Evolutionary conservation across 1,140 invertebrate species (phyloP).

Genomic region (Caenorhabditis tropicalis): DNA sequence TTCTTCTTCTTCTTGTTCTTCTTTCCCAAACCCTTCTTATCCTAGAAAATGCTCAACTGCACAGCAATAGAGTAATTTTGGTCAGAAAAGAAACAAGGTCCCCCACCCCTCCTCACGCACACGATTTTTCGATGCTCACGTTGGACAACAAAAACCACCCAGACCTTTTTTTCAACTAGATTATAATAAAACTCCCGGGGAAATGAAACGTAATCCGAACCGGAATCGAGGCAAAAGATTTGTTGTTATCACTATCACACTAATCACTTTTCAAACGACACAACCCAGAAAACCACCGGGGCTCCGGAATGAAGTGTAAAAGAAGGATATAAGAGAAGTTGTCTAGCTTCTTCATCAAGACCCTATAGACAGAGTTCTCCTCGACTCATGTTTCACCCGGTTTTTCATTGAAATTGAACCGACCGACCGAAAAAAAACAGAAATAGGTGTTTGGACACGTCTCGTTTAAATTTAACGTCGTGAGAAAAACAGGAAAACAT

Average conservation of each 20-base stretch:
- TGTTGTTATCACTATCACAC: constrained; percentile 39
- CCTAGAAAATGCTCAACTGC: constrained; percentile 39
- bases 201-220: no score
- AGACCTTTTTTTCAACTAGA: no score
- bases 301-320: not conserved
- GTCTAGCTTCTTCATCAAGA: not conserved
- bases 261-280: not conserved
- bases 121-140: constrained; percentile 17
- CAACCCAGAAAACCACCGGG: constrained; percentile 23
- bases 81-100: constrained; percentile 20
- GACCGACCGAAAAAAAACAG: not conserved
- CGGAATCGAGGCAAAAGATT: not conserved
- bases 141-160: not conserved
- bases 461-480: not conserved
- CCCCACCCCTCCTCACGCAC: not conserved
- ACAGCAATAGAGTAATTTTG: constrained; percentile 42
- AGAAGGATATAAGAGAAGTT: not conserved
- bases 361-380: not conserved
- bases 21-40: constrained; percentile 39
- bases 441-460: not conserved
- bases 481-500: constrained; percentile 26
- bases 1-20: constrained; percentile 2
- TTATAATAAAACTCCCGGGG: no score
- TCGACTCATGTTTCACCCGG: not conserved
- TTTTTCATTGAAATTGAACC: constrained; percentile 6